phyloP scores from a whole-genome alignment of 2,113 vertebrate genomes.

The Ceyx cyanopectus region DNA sequence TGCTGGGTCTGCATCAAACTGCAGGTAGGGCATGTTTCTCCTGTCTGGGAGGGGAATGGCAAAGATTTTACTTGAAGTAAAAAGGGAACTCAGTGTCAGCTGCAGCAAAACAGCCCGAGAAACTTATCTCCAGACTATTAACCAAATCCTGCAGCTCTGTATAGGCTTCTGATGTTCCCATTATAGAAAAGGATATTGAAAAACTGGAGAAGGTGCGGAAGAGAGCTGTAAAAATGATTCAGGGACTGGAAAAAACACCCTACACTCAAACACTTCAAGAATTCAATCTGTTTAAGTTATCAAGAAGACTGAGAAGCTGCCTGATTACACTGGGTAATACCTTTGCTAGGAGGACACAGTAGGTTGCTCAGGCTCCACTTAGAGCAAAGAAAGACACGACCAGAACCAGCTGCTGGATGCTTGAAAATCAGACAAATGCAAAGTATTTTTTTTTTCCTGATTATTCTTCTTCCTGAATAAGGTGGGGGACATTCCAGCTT shows the following conservation, averaged over 20 bases:
- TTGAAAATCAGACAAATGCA: not conserved
- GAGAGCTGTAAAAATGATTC: slow-evolving; percentile 54
- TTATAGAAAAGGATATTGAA: slow-evolving; percentile 61
- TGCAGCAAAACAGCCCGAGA: slow-evolving; percentile 18
- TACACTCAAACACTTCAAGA: slow-evolving; percentile 35
- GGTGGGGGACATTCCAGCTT: accelerated
- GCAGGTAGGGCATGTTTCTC: not conserved
- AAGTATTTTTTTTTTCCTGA: not conserved
- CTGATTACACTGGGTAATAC: slow-evolving; percentile 3
- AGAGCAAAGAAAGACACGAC: not conserved
- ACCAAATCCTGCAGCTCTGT: not conserved
- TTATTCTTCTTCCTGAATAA: not conserved
- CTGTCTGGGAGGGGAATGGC: accelerated
- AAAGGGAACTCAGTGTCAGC: not conserved
- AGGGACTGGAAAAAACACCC: slow-evolving; percentile 3
- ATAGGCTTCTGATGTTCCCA: slow-evolving; percentile 25
- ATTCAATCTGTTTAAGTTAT: slow-evolving; percentile 65
- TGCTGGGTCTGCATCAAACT: not conserved
- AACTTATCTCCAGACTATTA: slow-evolving; percentile 7
- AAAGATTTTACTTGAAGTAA: not conserved
- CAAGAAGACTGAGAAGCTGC: slow-evolving; percentile 27
- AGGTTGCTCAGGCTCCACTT: not conserved
- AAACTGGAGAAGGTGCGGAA: slow-evolving; percentile 70
- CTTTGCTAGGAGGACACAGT: not conserved
- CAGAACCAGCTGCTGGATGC: not conserved